Conservation (phyloP, 1,140 invertebrate genomes). For the Hetaerina americana region DNA sequence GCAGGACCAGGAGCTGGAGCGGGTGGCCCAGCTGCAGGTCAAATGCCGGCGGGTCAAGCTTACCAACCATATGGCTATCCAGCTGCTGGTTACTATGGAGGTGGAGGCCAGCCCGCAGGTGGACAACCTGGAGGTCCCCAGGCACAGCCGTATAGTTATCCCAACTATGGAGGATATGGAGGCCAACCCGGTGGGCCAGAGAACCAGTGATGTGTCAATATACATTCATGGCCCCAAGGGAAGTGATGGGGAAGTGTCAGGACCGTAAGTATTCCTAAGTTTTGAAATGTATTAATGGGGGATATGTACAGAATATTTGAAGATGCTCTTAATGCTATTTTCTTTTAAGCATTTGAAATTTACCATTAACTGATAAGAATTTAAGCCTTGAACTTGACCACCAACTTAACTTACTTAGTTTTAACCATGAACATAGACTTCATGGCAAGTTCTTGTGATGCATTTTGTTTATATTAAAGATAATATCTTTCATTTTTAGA, state of each 20-base stretch:
- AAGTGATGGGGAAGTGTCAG: not conserved
- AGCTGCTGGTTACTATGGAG: not conserved
- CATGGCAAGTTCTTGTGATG: too few relatives aligned
- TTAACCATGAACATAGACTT: too few relatives aligned
- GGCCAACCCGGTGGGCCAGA: not conserved
- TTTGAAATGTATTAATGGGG: not conserved
- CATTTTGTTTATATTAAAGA: not conserved
- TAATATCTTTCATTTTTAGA: not conserved
- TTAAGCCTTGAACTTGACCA: not conserved
- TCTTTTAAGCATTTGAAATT: too few relatives aligned
- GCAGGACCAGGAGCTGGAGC: not conserved
- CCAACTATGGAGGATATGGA: conserved; percentile 1
- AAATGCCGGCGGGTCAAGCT: not conserved
- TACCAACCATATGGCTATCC: conserved; percentile 2
- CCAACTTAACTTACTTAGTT: not conserved
- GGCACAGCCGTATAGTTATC: not conserved
- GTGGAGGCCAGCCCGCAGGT: not conserved
- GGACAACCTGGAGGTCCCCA: not conserved
- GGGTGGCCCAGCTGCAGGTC: not conserved
- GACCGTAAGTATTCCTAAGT: not conserved
- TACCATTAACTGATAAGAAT: too few relatives aligned
- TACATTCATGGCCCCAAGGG: not conserved
- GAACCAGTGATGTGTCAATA: not conserved
- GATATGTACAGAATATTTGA: not conserved
- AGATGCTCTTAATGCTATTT: not conserved